Evolutionary conservation across 2,888 invertebrate genomes (phyloP).

Genomic region (Melanostoma mellinum): DNA sequence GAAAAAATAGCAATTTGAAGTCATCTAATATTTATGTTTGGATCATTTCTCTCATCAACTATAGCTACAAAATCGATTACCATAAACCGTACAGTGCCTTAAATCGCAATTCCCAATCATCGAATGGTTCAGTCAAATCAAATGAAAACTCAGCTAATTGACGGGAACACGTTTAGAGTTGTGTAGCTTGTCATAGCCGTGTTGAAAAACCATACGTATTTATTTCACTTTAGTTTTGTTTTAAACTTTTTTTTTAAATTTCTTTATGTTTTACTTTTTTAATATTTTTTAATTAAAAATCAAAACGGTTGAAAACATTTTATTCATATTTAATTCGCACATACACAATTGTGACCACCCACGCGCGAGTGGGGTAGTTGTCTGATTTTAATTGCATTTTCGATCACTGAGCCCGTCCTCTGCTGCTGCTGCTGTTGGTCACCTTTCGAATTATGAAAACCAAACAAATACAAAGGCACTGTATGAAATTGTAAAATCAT

Average conservation of each 20-base stretch:
- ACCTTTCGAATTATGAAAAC: slow-evolving; percentile 39
- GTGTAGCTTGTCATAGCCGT: slow-evolving; percentile 3
- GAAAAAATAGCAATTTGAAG: slow-evolving; percentile 48
- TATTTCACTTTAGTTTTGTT: slow-evolving; percentile 6
- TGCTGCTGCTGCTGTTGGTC: neutral
- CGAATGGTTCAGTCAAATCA: slow-evolving; percentile 33
- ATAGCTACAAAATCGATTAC: slow-evolving; percentile 25
- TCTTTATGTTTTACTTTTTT: too few species aligned
- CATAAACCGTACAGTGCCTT: slow-evolving; percentile 1
- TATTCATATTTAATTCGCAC: slow-evolving; percentile 64
- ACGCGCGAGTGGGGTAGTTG: slow-evolving; percentile 28
- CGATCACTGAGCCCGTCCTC: slow-evolving; percentile 29
- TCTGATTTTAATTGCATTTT: slow-evolving; percentile 65
- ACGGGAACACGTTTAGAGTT: slow-evolving; percentile 43
- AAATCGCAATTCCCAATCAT: slow-evolving; percentile 6
- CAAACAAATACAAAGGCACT: neutral
- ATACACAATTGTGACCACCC: slow-evolving; percentile 34
- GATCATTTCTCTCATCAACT: slow-evolving; percentile 17
- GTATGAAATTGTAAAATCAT: slow-evolving; percentile 50
- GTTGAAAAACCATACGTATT: neutral
- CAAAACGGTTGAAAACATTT: slow-evolving; percentile 64
- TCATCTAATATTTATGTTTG: slow-evolving; percentile 32
- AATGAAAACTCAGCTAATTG: slow-evolving; percentile 52
- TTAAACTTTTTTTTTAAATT: neutral
- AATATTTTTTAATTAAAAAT: slow-evolving; percentile 61